Evolutionary conservation across 2,888 invertebrate species (phyloP).

Genomic region (Melinaea menophilus): DNA sequence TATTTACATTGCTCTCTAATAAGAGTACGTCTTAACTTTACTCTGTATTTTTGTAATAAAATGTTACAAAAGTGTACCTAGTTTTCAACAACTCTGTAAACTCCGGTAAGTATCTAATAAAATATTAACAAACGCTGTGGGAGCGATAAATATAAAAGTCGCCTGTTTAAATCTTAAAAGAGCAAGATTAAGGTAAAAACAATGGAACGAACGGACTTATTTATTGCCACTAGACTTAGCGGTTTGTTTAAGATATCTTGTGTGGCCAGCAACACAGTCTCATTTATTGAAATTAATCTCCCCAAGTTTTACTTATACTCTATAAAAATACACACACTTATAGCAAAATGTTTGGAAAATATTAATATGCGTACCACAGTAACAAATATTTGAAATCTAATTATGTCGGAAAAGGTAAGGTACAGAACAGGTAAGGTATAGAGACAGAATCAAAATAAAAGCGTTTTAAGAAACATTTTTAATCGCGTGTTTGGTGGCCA

Average conservation of each 20-base stretch:
- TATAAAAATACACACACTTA: too few relatives aligned
- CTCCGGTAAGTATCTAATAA: background rate
- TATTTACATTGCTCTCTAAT: too few relatives aligned
- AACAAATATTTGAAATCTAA: too few relatives aligned
- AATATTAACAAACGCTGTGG: slow-evolving; percentile 1
- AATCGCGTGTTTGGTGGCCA: slow-evolving; percentile 8
- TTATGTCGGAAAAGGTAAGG: too few relatives aligned
- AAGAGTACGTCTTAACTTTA: background rate
- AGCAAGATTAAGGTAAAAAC: slow-evolving; percentile 16
- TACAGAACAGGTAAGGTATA: too few relatives aligned
- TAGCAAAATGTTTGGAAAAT: too few relatives aligned
- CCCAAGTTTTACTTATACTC: too few relatives aligned
- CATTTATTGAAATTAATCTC: too few relatives aligned
- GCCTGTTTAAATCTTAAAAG: slow-evolving; percentile 7
- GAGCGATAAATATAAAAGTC: background rate
- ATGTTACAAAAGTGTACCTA: background rate
- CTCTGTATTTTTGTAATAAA: background rate
- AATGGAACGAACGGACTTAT: slow-evolving; percentile 23
- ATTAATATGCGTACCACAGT: too few relatives aligned
- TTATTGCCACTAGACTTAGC: slow-evolving; percentile 25
- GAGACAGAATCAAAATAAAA: background rate
- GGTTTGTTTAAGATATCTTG: slow-evolving; percentile 23
- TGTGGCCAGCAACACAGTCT: slow-evolving; percentile 7
- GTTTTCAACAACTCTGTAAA: background rate
- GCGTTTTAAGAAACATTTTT: background rate